Base-by-base conservation (phyloP, 2,113 vertebrate genomes). In the Deroptyus accipitrinus region DNA sequence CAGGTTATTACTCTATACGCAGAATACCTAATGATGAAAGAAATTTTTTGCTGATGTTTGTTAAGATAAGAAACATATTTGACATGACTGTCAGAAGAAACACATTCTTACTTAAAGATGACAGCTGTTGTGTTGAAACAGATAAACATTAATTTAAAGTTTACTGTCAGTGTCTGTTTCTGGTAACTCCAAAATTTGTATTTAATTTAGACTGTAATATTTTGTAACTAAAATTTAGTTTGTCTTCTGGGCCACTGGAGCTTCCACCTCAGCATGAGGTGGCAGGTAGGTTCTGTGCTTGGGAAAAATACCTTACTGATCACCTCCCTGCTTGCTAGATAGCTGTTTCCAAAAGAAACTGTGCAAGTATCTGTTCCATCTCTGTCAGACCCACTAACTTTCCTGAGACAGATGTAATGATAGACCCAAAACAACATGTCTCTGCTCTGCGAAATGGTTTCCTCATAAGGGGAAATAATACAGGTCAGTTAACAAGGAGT, bases 11-110 rank as follows among this genome's bases (percentile, higher is more conserved):
- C 28, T 93, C 7, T 64, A 30, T 86, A 66, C 23, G 90, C 35
- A 91, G 72, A 92, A 78, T 81, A 66, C 17, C 64, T 83, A 83
- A 86, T 83, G 91, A 81, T 74, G 22, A 92, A 93, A 86, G 11
- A 83, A 94, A 77, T 79, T 93, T 68, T 86, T 97, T 94, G 79
- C 61, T 92, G 17, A 31, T 76, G 75, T 30, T 78, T 88, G 54
- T 79, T 92, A 95, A 93, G 64, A 19, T 91, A 94, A 86, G 12
- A 92, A 81, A 82, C 41, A 10, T 93, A 84, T 92, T 87, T 96
- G 28, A 90, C 54, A 19, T 85, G 68, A 80, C 20, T 94, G 89
- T 83, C 62, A 79, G 75, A 97, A 95, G 54, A 90, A 96, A 92
- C 39, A 81, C 13, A 55, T 79, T 88, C 70, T 96, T 68, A 73